phyloP scores from a whole-genome alignment of 2,797 vertebrate genomes.

The Galago senegalensis region DNA sequence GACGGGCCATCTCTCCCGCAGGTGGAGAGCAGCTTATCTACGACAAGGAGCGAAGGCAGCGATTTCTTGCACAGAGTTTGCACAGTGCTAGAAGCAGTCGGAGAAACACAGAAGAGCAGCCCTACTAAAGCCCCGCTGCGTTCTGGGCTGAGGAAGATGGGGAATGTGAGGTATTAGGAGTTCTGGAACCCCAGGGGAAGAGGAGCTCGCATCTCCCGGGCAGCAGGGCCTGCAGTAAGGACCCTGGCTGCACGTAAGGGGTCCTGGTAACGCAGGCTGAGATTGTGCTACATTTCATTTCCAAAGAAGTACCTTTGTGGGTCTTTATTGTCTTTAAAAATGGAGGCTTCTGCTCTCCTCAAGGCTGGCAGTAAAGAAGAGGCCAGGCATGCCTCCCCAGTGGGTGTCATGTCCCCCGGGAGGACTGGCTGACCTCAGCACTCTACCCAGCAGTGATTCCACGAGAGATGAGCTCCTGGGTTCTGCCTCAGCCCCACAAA shows the following conservation, averaged over 20 bases:
- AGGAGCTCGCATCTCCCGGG: background rate
- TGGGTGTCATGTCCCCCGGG: background rate
- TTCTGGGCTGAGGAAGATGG: slow-evolving; percentile 74
- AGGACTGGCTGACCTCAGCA: slow-evolving; percentile 34
- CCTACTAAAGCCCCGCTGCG: slow-evolving; percentile 77
- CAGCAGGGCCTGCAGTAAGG: background rate
- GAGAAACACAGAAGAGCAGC: slow-evolving; percentile 72
- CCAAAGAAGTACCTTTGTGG: slow-evolving; percentile 70
- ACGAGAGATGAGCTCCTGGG: background rate
- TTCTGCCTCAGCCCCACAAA: background rate
- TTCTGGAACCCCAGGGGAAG: slow-evolving; percentile 1
- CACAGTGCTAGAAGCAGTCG: slow-evolving; percentile 77
- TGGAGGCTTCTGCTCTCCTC: slow-evolving; percentile 35
- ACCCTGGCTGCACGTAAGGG: slow-evolving; percentile 24
- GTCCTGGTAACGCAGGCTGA: slow-evolving; percentile 59
- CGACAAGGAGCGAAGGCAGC: slow-evolving; percentile 72
- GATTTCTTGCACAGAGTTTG: slow-evolving; percentile 67
- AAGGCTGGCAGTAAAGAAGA: slow-evolving; percentile 75
- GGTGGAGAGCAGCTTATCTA: slow-evolving; percentile 14
- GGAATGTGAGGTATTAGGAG: slow-evolving; percentile 83
- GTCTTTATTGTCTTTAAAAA: slow-evolving; percentile 70
- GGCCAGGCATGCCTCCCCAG: slow-evolving; percentile 1
- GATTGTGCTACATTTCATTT: slow-evolving; percentile 74
- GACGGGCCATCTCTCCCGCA: background rate
- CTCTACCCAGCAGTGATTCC: slow-evolving; percentile 6